Percentiles rank a stretch among this genome's conserved stretches.
Evolutionary conservation across 2,797 vertebrate species (phyloP).

Genomic region (Malurus leucopterus): DNA sequence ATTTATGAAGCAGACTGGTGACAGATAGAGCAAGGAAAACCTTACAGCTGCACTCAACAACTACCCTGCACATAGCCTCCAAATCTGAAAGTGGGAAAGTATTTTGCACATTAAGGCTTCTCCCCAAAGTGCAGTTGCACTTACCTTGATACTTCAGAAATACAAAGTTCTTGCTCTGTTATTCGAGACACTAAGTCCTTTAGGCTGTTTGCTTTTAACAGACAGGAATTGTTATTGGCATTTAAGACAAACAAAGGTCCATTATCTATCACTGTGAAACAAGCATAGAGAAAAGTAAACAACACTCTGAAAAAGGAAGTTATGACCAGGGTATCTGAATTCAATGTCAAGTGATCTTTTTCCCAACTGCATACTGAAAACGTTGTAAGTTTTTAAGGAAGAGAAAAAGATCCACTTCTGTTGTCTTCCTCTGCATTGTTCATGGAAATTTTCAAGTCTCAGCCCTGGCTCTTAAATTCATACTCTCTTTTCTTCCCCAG

Average conservation of each 20-base stretch:
- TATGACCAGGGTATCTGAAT: not conserved
- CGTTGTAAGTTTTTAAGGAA: not conserved
- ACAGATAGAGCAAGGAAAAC: not conserved
- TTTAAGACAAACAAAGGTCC: not conserved
- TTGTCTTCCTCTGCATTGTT: not conserved
- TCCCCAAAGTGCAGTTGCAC: not conserved
- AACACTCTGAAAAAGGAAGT: not conserved
- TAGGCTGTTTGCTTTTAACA: not conserved
- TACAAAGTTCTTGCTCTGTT: not conserved
- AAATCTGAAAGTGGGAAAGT: not conserved
- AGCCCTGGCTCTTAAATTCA: not conserved
- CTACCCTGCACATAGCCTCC: not conserved
- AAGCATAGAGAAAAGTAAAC: not conserved
- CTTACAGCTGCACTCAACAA: not conserved
- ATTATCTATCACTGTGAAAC: not conserved
- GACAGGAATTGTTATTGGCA: not conserved
- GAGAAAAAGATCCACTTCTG: not conserved
- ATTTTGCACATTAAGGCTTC: not conserved
- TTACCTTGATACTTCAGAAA: not conserved
- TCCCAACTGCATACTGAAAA: not conserved
- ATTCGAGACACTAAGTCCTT: not conserved
- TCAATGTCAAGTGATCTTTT: not conserved
- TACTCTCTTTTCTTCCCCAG: not conserved
- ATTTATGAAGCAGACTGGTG: not conserved
- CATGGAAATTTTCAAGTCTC: not conserved